Conservation (phyloP, 2,797 vertebrate species). For the Enteromius viviparus region DNA sequence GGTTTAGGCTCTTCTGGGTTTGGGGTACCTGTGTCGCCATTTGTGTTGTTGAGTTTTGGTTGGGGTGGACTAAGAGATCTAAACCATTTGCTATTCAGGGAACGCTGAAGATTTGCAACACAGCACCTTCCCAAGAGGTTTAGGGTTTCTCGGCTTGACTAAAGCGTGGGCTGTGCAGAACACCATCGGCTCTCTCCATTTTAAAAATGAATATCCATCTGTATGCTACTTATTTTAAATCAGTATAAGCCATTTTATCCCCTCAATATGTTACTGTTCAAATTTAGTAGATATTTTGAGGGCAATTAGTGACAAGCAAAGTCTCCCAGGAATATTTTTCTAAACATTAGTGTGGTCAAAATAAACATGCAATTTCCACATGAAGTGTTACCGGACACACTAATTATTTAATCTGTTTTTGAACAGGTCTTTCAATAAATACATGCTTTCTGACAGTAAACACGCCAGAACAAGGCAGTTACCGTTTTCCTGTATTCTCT, state of each 20-base stretch:
- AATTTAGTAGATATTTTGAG: background rate
- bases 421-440: background rate
- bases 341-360: background rate
- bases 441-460: background rate
- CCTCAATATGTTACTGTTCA: background rate
- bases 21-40: constrained; percentile 49
- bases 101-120: constrained; percentile 44
- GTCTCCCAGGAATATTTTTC: background rate
- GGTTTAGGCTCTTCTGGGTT: constrained; percentile 20
- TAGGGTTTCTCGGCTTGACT: constrained; percentile 68
- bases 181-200: constrained; percentile 7
- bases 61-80: constrained; percentile 40
- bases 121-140: constrained; percentile 66
- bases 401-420: background rate
- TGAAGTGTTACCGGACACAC: background rate
- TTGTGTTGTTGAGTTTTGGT: constrained; percentile 52
- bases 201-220: constrained; percentile 60
- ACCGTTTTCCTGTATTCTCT: constrained; percentile 15
- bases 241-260: background rate
- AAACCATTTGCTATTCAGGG: constrained; percentile 74
- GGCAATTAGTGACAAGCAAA: background rate
- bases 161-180: background rate
- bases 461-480: background rate
- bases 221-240: background rate
- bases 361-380: constrained; percentile 1